Base-by-base conservation (phyloP, 1,140 invertebrate genomes). In the Mya arenaria region DNA sequence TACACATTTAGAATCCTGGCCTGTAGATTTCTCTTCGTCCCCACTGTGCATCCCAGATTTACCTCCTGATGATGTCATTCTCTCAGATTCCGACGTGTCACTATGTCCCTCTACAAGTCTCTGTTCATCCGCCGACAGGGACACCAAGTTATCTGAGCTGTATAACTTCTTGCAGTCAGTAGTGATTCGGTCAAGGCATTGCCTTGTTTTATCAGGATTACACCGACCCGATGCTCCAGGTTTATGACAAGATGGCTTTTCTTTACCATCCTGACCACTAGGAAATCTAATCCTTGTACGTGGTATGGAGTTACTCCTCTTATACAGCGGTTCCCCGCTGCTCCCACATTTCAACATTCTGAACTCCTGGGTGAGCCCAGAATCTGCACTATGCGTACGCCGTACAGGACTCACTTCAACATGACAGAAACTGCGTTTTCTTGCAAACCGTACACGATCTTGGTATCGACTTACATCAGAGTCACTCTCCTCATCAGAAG, bases 321-420 rank as follows among this genome's bases (percentile, higher is more conserved):
- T 90, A 36, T 75, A 19, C n/a, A 68, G n/a, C 52, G 87, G 87
- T 77, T 89, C 88, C 84, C 85, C 85, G 3, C 86, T 85, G 75
- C 75, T 77, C 28, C 88, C 25, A 48, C 41, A 48, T 32, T 65
- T 39, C 19, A 90, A 58, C 37, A 79, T 13, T 15, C 48, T 39
- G 30, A 90, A 84, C 39, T 90, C 88, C 28, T 84, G 79, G 3
- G 89, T 90, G 30, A 90, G 71, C 30, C 88, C 89, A 52, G 86
- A 82, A 25, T 80, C 79, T 15, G 36, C 19, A 68, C 60, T 66
- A 25, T 25, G n/a, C 6, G 60, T 62, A 19, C 58, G 41, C 52
- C 71, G 36, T 15, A 71, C 39, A 5, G 82, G 85, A 58, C 84
- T 86, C 60, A 72, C 85, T 13, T 84, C 86, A 15, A 88, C 69